These are phyloP conservation scores for Battus philenor DNA, from an alignment of 1,140 invertebrate species.

Conservation along the genomic window DNA sequence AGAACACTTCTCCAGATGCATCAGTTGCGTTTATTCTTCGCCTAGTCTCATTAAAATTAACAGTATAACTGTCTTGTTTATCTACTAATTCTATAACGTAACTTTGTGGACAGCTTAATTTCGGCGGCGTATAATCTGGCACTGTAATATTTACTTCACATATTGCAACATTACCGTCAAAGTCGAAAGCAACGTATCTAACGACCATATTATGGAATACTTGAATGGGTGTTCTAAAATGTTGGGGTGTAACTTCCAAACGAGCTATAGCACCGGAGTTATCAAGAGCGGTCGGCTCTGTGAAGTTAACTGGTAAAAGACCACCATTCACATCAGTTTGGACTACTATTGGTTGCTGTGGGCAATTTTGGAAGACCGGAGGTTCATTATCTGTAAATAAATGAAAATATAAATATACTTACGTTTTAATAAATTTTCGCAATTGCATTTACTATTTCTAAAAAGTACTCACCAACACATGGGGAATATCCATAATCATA, in stretches of 20 bases:
- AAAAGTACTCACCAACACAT: constrained; percentile 83
- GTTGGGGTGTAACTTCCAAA: constrained; percentile 92
- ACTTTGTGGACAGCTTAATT: constrained; percentile 94
- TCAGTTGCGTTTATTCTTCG: constrained; percentile 91
- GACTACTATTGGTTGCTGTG: constrained; percentile 92
- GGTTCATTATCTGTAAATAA: constrained; percentile 89
- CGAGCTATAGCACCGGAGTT: constrained; percentile 96
- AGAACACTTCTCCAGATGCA: constrained; percentile 90
- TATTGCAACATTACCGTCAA: constrained; percentile 97
- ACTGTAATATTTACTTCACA: constrained; percentile 97
- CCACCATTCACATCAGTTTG: constrained; percentile 91
- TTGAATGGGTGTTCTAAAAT: constrained; percentile 91
- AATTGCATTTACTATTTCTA: no score
- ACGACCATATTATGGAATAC: constrained; percentile 95
- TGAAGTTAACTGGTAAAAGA: constrained; percentile 92
- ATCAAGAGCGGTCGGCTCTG: constrained; percentile 93
- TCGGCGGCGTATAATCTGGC: constrained; percentile 95
- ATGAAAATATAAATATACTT: constrained; percentile 3
- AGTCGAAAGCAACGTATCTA: constrained; percentile 96
- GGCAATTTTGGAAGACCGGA: constrained; percentile 97
- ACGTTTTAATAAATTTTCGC: background rate
- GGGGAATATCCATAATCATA: constrained; percentile 96
- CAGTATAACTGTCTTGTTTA: constrained; percentile 90
- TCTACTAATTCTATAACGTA: constrained; percentile 95
- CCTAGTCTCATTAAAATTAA: constrained; percentile 95